Base-by-base conservation (phyloP, 2,888 invertebrate species). In the Achlya flavicornis region DNA sequence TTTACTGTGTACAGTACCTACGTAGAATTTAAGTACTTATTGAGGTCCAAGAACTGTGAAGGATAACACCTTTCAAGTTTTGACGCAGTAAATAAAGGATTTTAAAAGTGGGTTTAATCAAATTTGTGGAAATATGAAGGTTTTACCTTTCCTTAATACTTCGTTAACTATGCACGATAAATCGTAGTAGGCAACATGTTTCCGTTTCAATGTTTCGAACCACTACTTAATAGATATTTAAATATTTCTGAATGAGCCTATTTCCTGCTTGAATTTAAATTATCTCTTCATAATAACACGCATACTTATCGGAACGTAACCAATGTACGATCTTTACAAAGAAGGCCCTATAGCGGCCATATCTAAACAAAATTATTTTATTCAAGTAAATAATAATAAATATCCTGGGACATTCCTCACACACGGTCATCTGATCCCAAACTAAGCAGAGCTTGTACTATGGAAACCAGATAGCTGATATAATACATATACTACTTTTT, bases 11-110 rank as follows among this genome's bases (percentile, higher is more conserved):
- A 16, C 6, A 0, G 19, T 48, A 26, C 26, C 26, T 26, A 53
- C 16, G 16, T 53, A 19, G 53, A 53, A 19, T 53, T 53, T 16
- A 48, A 48, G 48, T 19, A 53, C 6, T 53, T 53, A 14, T 53
- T 53, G 58, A 59, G 61, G 63, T 67, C 66, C 61, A 11, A 58
- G 46, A 57, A 59, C 48, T 66, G 57, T 65, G 78, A 86, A 86
- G 87, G 86, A 72, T 67, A 80, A 79, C 84, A 53, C 65, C 85
- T 84, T 83, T 80, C 84, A 66, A 66, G 67, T 66, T 64, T 60
- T 73, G 63, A 78, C 70, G 67, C 70, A 58, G 64, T n/a, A 57
- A 64, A 67, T 65, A 64, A 58, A 61, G 65, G 63, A 65, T 16
- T 53, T n/a, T 33, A n/a, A 53, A 62, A 41, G 5, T 57, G 5